Percentiles rank a stretch among this genome's conserved stretches.
Evolutionary conservation across 2,888 invertebrate species (phyloP).

Genomic region (Pimpla rufipes): DNA sequence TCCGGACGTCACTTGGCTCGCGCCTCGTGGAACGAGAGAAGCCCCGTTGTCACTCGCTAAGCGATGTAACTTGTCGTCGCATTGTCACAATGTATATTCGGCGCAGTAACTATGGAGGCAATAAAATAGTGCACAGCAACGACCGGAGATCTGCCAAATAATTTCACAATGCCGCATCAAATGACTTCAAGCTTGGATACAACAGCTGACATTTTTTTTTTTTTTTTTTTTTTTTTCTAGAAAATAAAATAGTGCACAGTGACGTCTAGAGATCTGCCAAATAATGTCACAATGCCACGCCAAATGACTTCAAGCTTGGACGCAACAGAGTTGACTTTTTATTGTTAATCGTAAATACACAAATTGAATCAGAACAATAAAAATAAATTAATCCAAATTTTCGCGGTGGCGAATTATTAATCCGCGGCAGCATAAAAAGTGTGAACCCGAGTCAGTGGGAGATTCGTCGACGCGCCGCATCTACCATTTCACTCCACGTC

Average conservation of each 20-base stretch:
- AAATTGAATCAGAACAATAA: too few species aligned
- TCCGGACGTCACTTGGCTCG: slow-evolving; percentile 58
- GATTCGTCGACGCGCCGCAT: slow-evolving; percentile 29
- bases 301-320: neutral
- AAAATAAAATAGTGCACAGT: neutral
- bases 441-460: neutral
- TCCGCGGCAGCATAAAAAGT: neutral
- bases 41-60: slow-evolving; percentile 15
- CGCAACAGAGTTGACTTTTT: too few species aligned
- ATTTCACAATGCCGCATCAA: slow-evolving; percentile 12
- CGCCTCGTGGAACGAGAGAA: slow-evolving; percentile 4
- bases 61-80: slow-evolving; percentile 9
- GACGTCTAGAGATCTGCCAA: neutral
- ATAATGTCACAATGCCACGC: too few species aligned
- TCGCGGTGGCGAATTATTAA: neutral
- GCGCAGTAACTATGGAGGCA: neutral
- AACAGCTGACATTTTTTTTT: too few species aligned
- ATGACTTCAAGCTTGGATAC: too few species aligned
- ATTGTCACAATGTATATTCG: slow-evolving; percentile 17
- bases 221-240: too few species aligned
- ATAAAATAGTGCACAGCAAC: neutral
- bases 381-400: too few species aligned
- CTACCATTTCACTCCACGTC: slow-evolving; percentile 56
- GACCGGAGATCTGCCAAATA: neutral
- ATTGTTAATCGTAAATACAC: too few species aligned